Evolutionary conservation across 2,797 vertebrate genomes (phyloP).

Genomic region (Nannoperca obscura): DNA sequence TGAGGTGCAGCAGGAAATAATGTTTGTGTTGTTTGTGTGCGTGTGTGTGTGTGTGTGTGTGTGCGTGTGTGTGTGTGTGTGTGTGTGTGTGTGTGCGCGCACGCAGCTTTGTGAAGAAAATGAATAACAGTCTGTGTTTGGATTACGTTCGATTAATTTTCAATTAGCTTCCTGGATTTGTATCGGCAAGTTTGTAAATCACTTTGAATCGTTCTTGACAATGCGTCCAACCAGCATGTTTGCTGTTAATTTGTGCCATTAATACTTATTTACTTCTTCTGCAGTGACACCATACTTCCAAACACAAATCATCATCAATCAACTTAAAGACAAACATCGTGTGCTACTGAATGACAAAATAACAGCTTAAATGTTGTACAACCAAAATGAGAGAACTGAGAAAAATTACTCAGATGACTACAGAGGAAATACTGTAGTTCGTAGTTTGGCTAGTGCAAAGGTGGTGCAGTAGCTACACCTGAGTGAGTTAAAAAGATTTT

Average conservation of each 20-base stretch:
- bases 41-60: slow-evolving; percentile 7
- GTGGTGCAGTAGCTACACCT: neutral
- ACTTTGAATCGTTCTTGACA: slow-evolving; percentile 22
- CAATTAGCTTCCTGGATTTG: slow-evolving; percentile 30
- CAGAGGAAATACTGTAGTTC: neutral
- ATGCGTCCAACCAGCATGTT: neutral
- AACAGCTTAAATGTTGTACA: neutral
- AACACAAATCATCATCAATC: neutral
- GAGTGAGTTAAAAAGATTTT: neutral
- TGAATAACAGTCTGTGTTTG: slow-evolving; percentile 41
- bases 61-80: slow-evolving; percentile 12
- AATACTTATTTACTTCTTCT: neutral
- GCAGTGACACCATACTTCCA: neutral
- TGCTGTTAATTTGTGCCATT: neutral
- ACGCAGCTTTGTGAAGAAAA: slow-evolving; percentile 20
- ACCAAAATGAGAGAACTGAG: neutral
- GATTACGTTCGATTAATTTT: slow-evolving; percentile 53
- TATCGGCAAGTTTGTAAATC: slow-evolving; percentile 25
- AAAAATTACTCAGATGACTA: slow-evolving; percentile 9
- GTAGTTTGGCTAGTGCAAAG: neutral
- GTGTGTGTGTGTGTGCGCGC: neutral
- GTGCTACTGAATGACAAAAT: neutral
- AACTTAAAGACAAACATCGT: neutral
- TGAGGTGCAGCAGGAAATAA: slow-evolving; percentile 54
- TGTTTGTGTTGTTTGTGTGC: slow-evolving; percentile 11